Base-by-base conservation (phyloP, 2,888 invertebrate genomes). In the Melanostoma scalare region DNA sequence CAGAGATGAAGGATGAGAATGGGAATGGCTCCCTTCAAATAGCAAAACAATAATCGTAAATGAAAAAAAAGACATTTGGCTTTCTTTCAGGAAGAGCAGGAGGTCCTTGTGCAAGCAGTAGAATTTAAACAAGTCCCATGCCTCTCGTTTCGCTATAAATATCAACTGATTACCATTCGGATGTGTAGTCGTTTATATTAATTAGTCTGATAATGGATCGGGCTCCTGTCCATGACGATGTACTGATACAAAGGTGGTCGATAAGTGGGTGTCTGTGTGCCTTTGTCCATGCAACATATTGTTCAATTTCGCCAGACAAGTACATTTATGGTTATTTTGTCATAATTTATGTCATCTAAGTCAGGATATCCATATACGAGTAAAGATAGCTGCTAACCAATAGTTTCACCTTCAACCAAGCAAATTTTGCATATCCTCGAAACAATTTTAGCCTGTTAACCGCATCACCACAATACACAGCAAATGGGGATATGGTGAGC, bases 151-250 rank as follows among this genome's bases (percentile, higher is more conserved):
- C 44, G 50, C 74, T 65, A 73, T 73, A 63, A 69, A 67, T 77
- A 56, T 20, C 72, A 77, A 63, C 58, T 42, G 73, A 73, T 77
- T 73, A 46, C 40, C 75, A 72, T 68, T 40, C 38, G 38, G 48
- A 55, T 58, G 69, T 42, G 50, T 53, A 52, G 63, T 61, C 38
- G 72, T 72, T 72, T 65, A 60, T 56, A 65, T 61, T 72, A 72
- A 81, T 81, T 76, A 76, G 44, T 42, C 42, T 67, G 48, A 61
- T 61, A 67, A 81, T 61, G 42, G 67, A 68, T 10, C 30, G 4
- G 5, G 1, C 1, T 9, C 4, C 9, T 10, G 42, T 42, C 6
- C 1, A 52, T n/a, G 10, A 10, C 8, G 33, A 4, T 53, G 35
- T 33, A 9, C 6, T 20, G 30, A 40, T 58, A 31, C 6, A 30